These are phyloP conservation scores for Sebastes kiyomatsui DNA, from an alignment of 2,797 vertebrate genomes.

Conservation along the genomic window DNA sequence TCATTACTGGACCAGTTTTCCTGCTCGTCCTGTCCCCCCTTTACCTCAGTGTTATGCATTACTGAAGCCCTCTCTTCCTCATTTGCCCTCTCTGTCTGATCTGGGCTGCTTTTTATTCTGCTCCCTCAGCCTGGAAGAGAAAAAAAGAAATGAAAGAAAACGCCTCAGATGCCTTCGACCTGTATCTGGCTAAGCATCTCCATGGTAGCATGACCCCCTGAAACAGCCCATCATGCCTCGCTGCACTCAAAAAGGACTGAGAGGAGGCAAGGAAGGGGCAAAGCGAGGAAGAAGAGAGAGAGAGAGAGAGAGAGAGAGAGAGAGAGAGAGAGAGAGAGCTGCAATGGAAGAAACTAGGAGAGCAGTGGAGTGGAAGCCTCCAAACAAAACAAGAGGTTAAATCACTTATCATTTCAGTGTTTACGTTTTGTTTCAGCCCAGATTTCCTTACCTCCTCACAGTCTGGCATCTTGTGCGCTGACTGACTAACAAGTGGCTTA, in stretches of 20 bases:
- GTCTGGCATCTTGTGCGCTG: background rate
- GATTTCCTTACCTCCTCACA: slow-evolving; percentile 8
- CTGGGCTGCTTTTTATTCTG: slow-evolving; percentile 57
- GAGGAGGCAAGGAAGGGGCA: slow-evolving; percentile 45
- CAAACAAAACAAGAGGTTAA: slow-evolving; percentile 46
- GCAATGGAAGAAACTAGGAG: slow-evolving; percentile 38
- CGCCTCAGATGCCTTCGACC: slow-evolving; percentile 57
- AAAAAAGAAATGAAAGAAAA: slow-evolving; percentile 64
- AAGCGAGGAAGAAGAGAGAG: background rate
- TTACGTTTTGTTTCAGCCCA: slow-evolving; percentile 34
- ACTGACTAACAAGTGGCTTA: slow-evolving; percentile 2
- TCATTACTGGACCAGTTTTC: slow-evolving; percentile 60
- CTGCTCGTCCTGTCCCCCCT: slow-evolving; percentile 32
- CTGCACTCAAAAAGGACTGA: slow-evolving; percentile 71
- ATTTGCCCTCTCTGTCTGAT: slow-evolving; percentile 42
- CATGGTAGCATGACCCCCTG: slow-evolving; percentile 73
- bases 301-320: background rate
- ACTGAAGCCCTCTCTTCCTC: slow-evolving; percentile 21
- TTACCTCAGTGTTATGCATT: slow-evolving; percentile 57
- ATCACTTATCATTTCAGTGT: slow-evolving; percentile 55
- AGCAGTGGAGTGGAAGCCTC: slow-evolving; percentile 42
- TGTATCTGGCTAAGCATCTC: slow-evolving; percentile 75
- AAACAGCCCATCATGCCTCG: slow-evolving; percentile 73
- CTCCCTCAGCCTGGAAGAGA: slow-evolving; percentile 61
- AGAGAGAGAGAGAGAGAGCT: slow-evolving; percentile 9